Evolutionary conservation across 2,888 invertebrate species (phyloP).

Genomic region (Drosophila yooni): DNA sequence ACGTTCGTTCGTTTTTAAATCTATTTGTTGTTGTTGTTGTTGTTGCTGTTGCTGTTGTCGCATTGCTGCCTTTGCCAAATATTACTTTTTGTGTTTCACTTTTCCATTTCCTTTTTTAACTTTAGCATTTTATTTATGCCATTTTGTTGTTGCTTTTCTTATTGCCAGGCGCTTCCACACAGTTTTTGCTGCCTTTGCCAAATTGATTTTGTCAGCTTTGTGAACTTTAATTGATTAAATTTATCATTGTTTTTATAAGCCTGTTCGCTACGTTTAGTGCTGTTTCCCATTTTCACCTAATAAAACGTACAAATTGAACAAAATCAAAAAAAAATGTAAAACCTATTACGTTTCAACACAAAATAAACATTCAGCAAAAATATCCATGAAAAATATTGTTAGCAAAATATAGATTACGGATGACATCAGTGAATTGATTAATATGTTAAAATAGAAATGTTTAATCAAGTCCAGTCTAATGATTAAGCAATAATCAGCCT

Average conservation of each 20-base stretch:
- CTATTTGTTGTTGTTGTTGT: constrained; percentile 31
- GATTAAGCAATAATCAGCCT: not conserved
- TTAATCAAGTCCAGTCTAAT: no score
- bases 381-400: not conserved
- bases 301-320: constrained; percentile 43
- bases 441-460: no score
- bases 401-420: not conserved
- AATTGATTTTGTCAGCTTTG: constrained; percentile 67
- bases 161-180: constrained; percentile 28
- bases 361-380: not conserved
- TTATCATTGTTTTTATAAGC: constrained; percentile 57
- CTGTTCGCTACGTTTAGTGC: constrained; percentile 13
- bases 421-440: not conserved
- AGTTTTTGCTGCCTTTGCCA: constrained; percentile 47
- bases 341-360: not conserved
- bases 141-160: constrained; percentile 31
- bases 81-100: constrained; percentile 58
- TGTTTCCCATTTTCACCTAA: constrained; percentile 47
- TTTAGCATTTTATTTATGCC: constrained; percentile 50
- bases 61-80: constrained; percentile 57
- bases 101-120: constrained; percentile 19
- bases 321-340: constrained; percentile 15
- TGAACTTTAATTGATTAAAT: constrained; percentile 65
- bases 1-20: constrained; percentile 72
- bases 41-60: constrained; percentile 37